Evolutionary conservation across 2,797 vertebrate species (phyloP), one percentile per base, ranked within the genome.

Genomic region (Pangasius larnaudii): DNA sequence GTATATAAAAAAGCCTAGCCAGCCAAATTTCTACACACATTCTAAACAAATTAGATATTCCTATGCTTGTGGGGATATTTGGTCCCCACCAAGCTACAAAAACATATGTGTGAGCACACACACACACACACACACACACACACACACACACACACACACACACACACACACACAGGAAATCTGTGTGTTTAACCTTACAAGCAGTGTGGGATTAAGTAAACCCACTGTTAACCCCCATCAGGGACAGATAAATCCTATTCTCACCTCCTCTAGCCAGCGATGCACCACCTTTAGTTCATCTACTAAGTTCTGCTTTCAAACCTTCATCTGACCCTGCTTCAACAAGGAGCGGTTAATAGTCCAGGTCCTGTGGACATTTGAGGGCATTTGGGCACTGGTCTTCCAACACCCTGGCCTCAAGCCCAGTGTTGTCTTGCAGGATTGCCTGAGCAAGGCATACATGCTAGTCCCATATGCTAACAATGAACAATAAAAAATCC

Each of bases 171-270:
- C 90, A 92, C 86, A 92, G 92, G 90, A 93, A 92, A 92, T 93
- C 91, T 93, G 88, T 92, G 90, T 92, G 91, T 93, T 93, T 93
- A 93, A 93, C 92, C 92, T 93, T 92, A 93, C 93, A 93, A 92
- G 92, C 90, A 90, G 61, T 71, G 74, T 89, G 93, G 93, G 91
- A 93, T 93, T 91, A 91, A 91, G 87, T 92, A 93, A 93, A 92
- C 91, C 90, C 90, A 85, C 65, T 87, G 90, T 89, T 89, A 88
- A 93, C 91, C 93, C 91, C 88, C 92, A 90, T 89, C 36, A 83
- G 91, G 92, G 93, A 92, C 87, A 86, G 83, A 93, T 93, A 93
- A 93, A 93, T 93, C 88, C 92, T 88, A 90, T 92, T 93, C 91
- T 92, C 91, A 92, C 91, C 91, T 92, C 90, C 63, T 59, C 85